Conservation (phyloP, 2,888 invertebrate species). For the Glyphotaelius pellucidus region DNA sequence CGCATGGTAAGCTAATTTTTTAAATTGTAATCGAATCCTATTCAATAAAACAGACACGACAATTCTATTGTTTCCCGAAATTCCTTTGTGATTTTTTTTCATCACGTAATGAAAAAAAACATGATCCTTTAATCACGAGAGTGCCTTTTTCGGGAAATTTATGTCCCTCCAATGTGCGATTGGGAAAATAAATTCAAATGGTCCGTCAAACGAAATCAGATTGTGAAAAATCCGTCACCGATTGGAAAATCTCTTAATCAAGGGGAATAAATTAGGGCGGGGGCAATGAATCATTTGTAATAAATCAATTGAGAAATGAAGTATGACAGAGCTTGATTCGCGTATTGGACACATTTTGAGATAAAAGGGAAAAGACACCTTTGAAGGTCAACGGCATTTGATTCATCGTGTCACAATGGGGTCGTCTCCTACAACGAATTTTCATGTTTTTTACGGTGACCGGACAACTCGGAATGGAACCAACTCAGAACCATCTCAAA, state of each 20-base stretch:
- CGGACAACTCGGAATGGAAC: too few relatives aligned
- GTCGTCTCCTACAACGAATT: too few relatives aligned
- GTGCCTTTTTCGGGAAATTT: neutral
- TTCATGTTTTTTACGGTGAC: too few relatives aligned
- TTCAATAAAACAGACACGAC: neutral
- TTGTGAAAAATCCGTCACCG: neutral
- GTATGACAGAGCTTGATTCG: neutral
- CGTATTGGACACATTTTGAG: neutral
- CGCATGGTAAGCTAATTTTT: neutral
- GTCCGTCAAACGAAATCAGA: neutral
- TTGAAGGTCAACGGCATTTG: neutral
- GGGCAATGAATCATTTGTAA: neutral
- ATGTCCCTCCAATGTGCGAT: neutral
- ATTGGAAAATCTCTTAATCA: conserved; percentile 30
- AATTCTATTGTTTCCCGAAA: neutral
- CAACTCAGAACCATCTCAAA: too few relatives aligned
- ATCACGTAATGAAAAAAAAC: neutral
- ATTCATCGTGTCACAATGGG: too few relatives aligned
- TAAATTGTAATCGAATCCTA: neutral
- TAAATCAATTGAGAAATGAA: neutral
- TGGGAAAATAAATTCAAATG: neutral
- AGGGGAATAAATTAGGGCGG: neutral
- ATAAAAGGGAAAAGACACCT: neutral
- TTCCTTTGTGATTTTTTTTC: neutral
- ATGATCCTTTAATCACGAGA: neutral